Conservation (phyloP, 2,113 vertebrate species). For the Brevimyrus niger region DNA sequence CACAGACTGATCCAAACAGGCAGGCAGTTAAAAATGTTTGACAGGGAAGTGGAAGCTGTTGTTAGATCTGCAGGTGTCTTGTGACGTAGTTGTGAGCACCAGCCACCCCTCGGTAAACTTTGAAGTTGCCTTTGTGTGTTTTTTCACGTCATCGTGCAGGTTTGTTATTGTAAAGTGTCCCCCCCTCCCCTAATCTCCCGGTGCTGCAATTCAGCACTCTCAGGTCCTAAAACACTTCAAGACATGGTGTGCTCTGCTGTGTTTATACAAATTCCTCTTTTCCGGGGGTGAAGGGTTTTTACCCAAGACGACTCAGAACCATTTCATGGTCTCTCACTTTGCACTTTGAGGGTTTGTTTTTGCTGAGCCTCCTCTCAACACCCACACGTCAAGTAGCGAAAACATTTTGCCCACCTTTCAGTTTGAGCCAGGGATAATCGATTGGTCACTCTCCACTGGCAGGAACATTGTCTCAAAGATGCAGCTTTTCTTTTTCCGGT, state of each 20-base stretch:
- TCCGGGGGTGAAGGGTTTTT: slow-evolving; percentile 12
- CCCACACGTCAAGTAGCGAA: not conserved
- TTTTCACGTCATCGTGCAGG: not conserved
- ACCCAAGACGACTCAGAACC: not conserved
- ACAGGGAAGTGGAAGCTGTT: not conserved
- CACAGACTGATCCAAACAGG: slow-evolving; percentile 28
- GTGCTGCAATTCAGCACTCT: not conserved
- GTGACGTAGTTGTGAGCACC: not conserved
- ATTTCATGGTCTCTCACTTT: slow-evolving; percentile 2
- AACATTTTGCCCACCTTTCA: slow-evolving; percentile 8
- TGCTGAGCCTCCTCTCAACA: not conserved
- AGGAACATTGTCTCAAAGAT: not conserved
- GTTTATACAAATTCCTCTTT: slow-evolving; percentile 16
- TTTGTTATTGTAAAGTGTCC: not conserved
- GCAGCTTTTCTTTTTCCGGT: not conserved
- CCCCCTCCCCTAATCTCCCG: not conserved
- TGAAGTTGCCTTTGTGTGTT: not conserved
- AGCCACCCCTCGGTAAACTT: not conserved
- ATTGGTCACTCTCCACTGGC: not conserved
- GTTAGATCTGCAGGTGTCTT: slow-evolving; percentile 3
- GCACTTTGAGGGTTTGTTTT: slow-evolving; percentile 3
- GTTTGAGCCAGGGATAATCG: not conserved
- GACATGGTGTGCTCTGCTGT: not conserved
- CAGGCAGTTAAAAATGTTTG: slow-evolving; percentile 28
- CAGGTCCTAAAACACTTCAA: not conserved